These are phyloP conservation scores for Antigone vipio DNA, from an alignment of 2,113 vertebrate species.

Conservation along the genomic window DNA sequence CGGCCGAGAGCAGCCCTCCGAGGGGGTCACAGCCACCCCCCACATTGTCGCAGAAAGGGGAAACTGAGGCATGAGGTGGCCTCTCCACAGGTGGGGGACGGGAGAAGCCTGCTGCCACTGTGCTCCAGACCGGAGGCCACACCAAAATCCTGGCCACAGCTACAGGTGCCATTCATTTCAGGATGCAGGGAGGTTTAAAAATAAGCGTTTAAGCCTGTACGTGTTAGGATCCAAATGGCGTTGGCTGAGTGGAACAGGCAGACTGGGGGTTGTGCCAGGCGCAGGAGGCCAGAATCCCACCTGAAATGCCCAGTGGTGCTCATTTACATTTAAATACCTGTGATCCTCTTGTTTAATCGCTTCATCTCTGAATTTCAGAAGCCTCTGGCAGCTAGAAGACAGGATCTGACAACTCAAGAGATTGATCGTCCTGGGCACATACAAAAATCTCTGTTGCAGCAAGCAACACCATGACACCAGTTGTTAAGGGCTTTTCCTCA, in stretches of 20 bases:
- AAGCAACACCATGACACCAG: background rate
- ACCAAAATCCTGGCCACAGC: background rate
- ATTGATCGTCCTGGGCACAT: background rate
- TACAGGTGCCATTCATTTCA: rapidly evolving
- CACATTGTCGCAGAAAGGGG: background rate
- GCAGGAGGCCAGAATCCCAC: background rate
- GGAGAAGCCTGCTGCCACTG: rapidly evolving
- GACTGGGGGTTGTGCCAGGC: background rate
- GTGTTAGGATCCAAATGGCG: background rate
- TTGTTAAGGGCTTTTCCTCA: background rate
- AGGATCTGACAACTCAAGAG: background rate
- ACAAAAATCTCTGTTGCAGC: background rate
- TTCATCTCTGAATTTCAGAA: background rate
- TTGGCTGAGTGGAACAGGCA: background rate
- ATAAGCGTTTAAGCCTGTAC: rapidly evolving
- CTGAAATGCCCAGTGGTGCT: background rate
- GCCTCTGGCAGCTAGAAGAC: background rate
- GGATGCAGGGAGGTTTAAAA: background rate
- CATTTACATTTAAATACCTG: background rate
- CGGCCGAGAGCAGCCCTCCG: background rate
- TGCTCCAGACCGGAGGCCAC: background rate
- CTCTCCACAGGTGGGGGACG: rapidly evolving
- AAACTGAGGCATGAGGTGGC: background rate
- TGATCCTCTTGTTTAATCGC: background rate
- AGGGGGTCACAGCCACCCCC: too few species aligned